A percentile compares a stretch with the other conserved stretches of the same genome.
Evolutionary conservation across 2,113 vertebrate genomes (phyloP).

Genomic region (Entelurus aequoreus): DNA sequence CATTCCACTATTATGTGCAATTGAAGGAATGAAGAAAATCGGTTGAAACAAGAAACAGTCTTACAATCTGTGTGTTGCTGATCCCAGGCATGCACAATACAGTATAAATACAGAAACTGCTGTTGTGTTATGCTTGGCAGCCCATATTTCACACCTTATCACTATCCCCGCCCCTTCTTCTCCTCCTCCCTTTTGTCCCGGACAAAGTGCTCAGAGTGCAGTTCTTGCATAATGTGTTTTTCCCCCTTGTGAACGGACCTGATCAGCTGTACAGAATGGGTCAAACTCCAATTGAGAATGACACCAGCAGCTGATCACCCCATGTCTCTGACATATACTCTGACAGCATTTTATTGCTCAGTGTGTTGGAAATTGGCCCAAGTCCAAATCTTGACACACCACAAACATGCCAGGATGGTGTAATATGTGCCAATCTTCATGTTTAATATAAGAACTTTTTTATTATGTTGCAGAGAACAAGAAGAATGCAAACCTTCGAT

Average conservation of each 20-base stretch:
- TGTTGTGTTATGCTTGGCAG: not conserved
- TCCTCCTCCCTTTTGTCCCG: constrained; percentile 47
- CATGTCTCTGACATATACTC: constrained; percentile 12
- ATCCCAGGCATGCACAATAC: not conserved
- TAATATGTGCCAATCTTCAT: not conserved
- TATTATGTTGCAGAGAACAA: not conserved
- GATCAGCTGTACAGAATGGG: constrained; percentile 28
- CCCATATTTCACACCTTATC: constrained; percentile 2
- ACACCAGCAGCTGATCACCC: constrained; percentile 8
- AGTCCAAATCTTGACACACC: not conserved
- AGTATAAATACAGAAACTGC: not conserved
- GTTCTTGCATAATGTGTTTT: constrained; percentile 70
- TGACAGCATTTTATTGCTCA: constrained; percentile 24
- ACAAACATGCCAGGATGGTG: not conserved
- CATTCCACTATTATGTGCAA: not conserved
- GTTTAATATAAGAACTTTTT: not conserved
- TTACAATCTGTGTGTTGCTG: not conserved
- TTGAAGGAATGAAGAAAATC: not conserved
- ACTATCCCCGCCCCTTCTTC: constrained; percentile 5
- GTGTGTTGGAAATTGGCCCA: not conserved
- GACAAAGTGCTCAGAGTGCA: constrained; percentile 30
- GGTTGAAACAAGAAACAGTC: not conserved
- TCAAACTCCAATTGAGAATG: constrained; percentile 47
- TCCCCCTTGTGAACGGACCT: constrained; percentile 9
- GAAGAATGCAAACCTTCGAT: not conserved